Base-by-base conservation (phyloP, 2,888 invertebrate species). In the Limnephilus auricula region DNA sequence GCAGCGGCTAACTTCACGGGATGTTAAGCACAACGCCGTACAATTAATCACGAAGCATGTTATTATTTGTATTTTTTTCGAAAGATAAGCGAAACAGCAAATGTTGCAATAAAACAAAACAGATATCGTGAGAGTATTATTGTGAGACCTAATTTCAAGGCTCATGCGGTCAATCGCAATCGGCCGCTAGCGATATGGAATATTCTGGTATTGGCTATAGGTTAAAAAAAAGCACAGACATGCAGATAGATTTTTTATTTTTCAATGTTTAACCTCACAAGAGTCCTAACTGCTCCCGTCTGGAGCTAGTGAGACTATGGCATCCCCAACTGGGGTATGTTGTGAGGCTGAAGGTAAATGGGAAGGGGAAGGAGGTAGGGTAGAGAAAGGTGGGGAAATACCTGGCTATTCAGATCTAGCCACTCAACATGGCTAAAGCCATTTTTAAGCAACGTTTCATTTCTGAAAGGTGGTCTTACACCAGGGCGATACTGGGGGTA, bases 91-190 rank as follows among this genome's bases (percentile, higher is more conserved):
- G 79, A 90, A 86, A 86, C 80, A 50, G 32, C 45, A 32, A 84
- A 37, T 90, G 90, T 90, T 79, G 85, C 88, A 90, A 90, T 88
- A 88, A 87, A 90, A 90, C 90, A 90, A 90, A 90, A 90, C 90
- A 78, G 87, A 92, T 90, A 92, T 92, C 91, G 91, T 92, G 91
- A 92, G 91, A 92, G 91, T 82, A 87, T 65, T 89, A 90, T 86
- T 90, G 91, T 84, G 91, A 92, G 90, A 92, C 87, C 79, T 85
- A 83, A 78, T 90, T 92, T 92, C 91, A 92, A 92, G 91, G 91
- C 88, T 79, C 83, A 12, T 84, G 87, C 90, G 91, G 91, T 92
- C 91, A 92, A 92, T 90, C 90, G 79, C 87, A 92, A 80, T 80
- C 86, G 30, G 80, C 87, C n/a, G 84, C 84, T 37, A 37, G 84